phyloP scores from a whole-genome alignment of 2,797 vertebrate species.

The Periophthalmus magnuspinnatus region DNA sequence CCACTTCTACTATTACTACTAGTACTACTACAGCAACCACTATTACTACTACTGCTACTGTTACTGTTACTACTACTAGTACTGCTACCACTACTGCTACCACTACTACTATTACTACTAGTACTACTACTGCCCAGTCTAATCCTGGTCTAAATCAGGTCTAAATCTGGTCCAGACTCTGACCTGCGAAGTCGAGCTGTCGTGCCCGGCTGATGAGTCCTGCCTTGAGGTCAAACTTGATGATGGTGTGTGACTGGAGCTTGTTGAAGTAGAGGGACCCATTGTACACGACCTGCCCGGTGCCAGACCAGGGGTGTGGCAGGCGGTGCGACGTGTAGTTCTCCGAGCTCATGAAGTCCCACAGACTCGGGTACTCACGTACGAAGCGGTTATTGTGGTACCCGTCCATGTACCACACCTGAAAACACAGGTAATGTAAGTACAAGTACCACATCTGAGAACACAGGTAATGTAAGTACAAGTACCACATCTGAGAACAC shows the following conservation, averaged over 20 bases:
- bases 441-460: slow-evolving; percentile 17
- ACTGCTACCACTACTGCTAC: no score
- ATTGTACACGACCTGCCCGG: slow-evolving; percentile 97
- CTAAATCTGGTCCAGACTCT: not conserved
- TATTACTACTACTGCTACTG: no score
- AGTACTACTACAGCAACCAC: not conserved
- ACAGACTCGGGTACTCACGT: slow-evolving; percentile 92
- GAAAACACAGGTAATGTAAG: slow-evolving; percentile 22
- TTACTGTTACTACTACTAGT: no score
- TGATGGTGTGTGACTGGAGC: slow-evolving; percentile 97
- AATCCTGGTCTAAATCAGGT: no score
- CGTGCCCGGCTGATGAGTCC: slow-evolving; percentile 91
- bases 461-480: slow-evolving; percentile 8
- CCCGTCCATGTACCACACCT: slow-evolving; percentile 99
- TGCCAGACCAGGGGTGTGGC: slow-evolving; percentile 96
- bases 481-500: slow-evolving; percentile 84
- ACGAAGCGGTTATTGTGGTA: slow-evolving; percentile 98
- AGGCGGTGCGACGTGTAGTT: slow-evolving; percentile 97
- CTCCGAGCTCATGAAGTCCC: slow-evolving; percentile 92
- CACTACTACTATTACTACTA: no score
- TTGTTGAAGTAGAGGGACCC: slow-evolving; percentile 99
- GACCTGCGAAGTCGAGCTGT: slow-evolving; percentile 89
- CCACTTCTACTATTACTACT: not conserved
- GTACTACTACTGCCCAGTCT: no score
- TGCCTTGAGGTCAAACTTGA: slow-evolving; percentile 93